phyloP scores from a whole-genome alignment of 2,797 vertebrate genomes.

The Adrianichthys oophorus region DNA sequence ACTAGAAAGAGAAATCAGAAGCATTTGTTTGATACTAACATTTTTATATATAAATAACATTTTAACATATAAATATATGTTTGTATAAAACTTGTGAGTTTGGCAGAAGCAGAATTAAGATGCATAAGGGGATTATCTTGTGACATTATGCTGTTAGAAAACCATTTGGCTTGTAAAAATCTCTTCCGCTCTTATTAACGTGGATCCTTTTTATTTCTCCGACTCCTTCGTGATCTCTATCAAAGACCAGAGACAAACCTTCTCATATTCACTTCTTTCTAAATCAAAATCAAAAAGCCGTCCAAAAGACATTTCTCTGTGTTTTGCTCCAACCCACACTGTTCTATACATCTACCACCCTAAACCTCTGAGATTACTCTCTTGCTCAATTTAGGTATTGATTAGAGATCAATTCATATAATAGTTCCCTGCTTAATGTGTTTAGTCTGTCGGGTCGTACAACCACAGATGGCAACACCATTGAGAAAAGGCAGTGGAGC shows the following conservation, averaged over 20 bases:
- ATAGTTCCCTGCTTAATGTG: constrained; percentile 35
- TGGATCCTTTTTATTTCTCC: too few relatives aligned
- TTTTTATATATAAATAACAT: too few relatives aligned
- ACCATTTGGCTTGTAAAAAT: not conserved
- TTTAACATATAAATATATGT: too few relatives aligned
- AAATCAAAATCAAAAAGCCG: constrained; percentile 34
- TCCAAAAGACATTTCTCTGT: not conserved
- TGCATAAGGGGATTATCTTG: not conserved
- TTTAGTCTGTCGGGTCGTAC: constrained; percentile 37
- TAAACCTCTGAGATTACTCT: constrained; percentile 30
- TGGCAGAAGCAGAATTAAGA: not conserved
- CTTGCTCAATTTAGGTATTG: constrained; percentile 38
- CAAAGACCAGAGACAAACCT: constrained; percentile 9
- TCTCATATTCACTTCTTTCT: constrained; percentile 25
- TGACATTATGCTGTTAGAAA: not conserved
- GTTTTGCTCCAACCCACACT: constrained; percentile 7
- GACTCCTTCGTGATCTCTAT: not conserved
- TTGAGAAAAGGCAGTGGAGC: constrained; percentile 1
- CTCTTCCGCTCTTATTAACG: too few relatives aligned
- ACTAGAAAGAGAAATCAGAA: not conserved
- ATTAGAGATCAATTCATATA: constrained; percentile 45
- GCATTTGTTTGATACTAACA: too few relatives aligned
- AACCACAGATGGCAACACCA: constrained; percentile 18
- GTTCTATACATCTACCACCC: not conserved
- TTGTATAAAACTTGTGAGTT: not conserved